Conservation (phyloP, 2,113 vertebrate genomes). For the Trogon surrucura region DNA sequence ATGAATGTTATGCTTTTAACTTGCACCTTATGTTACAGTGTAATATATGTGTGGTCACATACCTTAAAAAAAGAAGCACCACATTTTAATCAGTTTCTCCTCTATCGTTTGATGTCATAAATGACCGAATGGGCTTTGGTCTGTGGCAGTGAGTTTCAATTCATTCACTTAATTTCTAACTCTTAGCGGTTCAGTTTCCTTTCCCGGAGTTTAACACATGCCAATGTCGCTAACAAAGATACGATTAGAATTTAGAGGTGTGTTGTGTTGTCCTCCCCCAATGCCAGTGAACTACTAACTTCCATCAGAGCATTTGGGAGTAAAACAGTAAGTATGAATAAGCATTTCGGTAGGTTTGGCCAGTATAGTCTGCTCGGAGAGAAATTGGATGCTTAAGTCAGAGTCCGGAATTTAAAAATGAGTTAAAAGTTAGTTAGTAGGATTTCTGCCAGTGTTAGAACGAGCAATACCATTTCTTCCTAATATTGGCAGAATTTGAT, state of each 20-base stretch:
- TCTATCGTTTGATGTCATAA: background rate
- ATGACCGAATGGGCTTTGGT: too few species aligned
- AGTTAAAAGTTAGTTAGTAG: background rate
- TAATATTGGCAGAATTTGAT: background rate
- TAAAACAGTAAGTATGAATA: background rate
- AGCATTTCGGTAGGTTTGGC: background rate
- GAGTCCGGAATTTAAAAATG: background rate
- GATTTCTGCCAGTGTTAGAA: background rate
- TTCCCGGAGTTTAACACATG: fast-evolving
- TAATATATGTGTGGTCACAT: background rate
- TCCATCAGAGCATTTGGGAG: background rate
- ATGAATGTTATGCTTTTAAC: background rate
- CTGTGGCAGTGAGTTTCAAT: background rate
- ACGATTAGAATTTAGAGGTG: background rate
- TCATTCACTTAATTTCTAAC: background rate
- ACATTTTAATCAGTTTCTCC: background rate
- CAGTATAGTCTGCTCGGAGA: background rate
- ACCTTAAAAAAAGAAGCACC: background rate
- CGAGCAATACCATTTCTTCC: background rate
- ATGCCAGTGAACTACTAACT: background rate
- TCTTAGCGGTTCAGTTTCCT: background rate
- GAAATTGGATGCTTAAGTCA: background rate
- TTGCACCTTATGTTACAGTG: background rate
- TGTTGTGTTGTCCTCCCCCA: background rate
- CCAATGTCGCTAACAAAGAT: background rate